These are phyloP conservation scores for Sinodicranocentrus sp. DNA, from an alignment of 2,888 invertebrate species.

Conservation along the genomic window DNA sequence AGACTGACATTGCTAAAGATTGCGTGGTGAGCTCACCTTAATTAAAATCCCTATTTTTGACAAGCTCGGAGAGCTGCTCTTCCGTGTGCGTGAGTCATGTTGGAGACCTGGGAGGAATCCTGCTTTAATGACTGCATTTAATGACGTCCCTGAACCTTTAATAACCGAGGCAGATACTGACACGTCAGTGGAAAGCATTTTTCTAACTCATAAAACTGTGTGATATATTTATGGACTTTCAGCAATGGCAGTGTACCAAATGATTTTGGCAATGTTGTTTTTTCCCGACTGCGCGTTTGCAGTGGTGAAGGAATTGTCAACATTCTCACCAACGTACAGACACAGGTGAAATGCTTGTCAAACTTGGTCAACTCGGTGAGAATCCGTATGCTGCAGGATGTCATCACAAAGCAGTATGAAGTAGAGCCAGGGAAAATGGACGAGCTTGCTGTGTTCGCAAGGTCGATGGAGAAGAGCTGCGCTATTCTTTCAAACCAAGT, in stretches of 20 bases:
- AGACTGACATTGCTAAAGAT: too few species aligned
- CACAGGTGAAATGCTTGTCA: conserved; percentile 63
- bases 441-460: conserved; percentile 56
- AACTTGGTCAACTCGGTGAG: conserved; percentile 65
- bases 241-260: conserved; percentile 29
- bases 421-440: conserved; percentile 63
- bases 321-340: conserved; percentile 59
- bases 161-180: conserved; percentile 54
- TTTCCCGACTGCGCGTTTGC: background rate
- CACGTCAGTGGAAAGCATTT: conserved; percentile 33
- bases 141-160: conserved; percentile 62
- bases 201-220: conserved; percentile 16
- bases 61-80: conserved; percentile 58
- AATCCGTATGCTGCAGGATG: conserved; percentile 60
- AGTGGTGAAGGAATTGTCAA: conserved; percentile 68
- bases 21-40: too few species aligned
- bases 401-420: conserved; percentile 55
- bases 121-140: conserved; percentile 58
- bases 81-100: conserved; percentile 65
- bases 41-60: too few species aligned
- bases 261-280: conserved; percentile 2
- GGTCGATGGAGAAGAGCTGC: conserved; percentile 65
- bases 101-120: conserved; percentile 57
- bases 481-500: conserved; percentile 58
- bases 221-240: too few species aligned